phyloP scores from a whole-genome alignment of 1,140 invertebrate genomes.

The Drosophila cardini region DNA sequence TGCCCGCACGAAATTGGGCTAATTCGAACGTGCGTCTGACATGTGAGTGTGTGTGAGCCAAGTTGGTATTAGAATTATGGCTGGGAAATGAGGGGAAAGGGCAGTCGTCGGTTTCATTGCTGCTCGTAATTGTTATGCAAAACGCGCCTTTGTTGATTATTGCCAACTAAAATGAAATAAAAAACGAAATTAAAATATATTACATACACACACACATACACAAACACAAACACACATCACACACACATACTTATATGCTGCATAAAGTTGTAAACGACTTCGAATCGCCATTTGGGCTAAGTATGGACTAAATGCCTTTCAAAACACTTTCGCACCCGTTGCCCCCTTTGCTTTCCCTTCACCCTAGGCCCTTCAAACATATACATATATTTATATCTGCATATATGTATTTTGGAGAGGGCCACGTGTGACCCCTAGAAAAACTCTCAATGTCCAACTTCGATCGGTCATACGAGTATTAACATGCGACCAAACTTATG shows the following conservation, averaged over 20 bases:
- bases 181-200: slow-evolving; percentile 75
- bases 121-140: slow-evolving; percentile 71
- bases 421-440: slow-evolving; percentile 21
- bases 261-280: slow-evolving; percentile 25
- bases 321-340: slow-evolving; percentile 37
- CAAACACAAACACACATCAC: slow-evolving; percentile 41
- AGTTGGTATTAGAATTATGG: slow-evolving; percentile 74
- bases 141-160: slow-evolving; percentile 71
- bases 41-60: slow-evolving; percentile 32
- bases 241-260: slow-evolving; percentile 17
- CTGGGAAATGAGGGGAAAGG: slow-evolving; percentile 28
- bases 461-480: slow-evolving; percentile 9
- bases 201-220: slow-evolving; percentile 2
- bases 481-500: slow-evolving; percentile 50
- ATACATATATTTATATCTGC: not conserved
- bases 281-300: slow-evolving; percentile 50
- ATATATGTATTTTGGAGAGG: not conserved
- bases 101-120: slow-evolving; percentile 51
- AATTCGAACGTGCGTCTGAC: slow-evolving; percentile 80
- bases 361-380: not conserved
- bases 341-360: not conserved
- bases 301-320: slow-evolving; percentile 58
- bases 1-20: slow-evolving; percentile 80
- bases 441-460: not conserved
- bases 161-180: slow-evolving; percentile 83